Percentiles rank a stretch among this genome's conserved stretches.
These are phyloP conservation scores for Notoglanidium macrostoma DNA, from an alignment of 2,797 vertebrate genomes.

Conservation along the genomic window DNA sequence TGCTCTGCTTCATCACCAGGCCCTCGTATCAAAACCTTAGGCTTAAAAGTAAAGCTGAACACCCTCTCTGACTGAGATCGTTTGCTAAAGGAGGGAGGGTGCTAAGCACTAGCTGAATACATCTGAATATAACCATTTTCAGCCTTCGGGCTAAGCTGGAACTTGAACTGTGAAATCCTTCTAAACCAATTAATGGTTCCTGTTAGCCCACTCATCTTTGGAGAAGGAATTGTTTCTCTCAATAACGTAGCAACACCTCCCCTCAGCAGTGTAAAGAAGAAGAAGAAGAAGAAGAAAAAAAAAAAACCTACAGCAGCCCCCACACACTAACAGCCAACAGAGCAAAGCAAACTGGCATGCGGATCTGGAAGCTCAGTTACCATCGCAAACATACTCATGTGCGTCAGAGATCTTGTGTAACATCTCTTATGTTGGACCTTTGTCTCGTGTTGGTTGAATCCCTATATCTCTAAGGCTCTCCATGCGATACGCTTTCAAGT, in stretches of 20 bases:
- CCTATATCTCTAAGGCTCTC: conserved; percentile 63
- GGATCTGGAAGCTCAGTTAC: conserved; percentile 64
- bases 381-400: conserved; percentile 65
- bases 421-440: conserved; percentile 64
- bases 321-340: conserved; percentile 63
- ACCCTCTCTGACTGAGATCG: conserved; percentile 64
- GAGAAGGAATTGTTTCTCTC: conserved; percentile 72
- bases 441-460: conserved; percentile 67
- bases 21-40: conserved; percentile 72
- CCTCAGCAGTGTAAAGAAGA: conserved; percentile 56
- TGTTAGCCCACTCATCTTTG: conserved; percentile 76
- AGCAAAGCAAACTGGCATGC: conserved; percentile 67
- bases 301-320: conserved; percentile 60
- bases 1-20: conserved; percentile 69
- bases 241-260: conserved; percentile 74
- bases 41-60: conserved; percentile 70
- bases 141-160: conserved; percentile 68
- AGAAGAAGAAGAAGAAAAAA: background rate
- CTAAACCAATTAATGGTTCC: conserved; percentile 80
- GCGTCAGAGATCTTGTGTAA: conserved; percentile 68
- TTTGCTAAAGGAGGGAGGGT: conserved; percentile 52
- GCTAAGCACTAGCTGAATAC: conserved; percentile 63
- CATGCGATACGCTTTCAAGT: conserved; percentile 56
- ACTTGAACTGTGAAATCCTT: conserved; percentile 70
- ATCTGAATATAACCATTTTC: conserved; percentile 64